Base-by-base conservation (phyloP, 1,140 invertebrate genomes). In the Drosophila neocordata region DNA sequence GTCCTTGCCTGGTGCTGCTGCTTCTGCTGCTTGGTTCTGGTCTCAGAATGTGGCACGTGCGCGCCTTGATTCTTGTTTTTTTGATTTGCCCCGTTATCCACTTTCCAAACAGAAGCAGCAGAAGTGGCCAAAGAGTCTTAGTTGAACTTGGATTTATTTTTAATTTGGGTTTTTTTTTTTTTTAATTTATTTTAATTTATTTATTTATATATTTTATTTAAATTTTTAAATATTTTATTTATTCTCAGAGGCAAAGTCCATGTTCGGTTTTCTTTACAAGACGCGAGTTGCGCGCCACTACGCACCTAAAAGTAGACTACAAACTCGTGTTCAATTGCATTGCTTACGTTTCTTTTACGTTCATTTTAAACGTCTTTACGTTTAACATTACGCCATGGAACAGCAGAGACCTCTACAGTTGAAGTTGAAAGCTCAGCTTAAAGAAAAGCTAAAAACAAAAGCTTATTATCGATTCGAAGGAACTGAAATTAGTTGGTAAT, bases 271-370 rank as follows among this genome's bases (percentile, higher is more conserved):
- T 58, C 24, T 48, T 20, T 48, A 11, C 41, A 60, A 38, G 65
- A 59, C 70, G 79, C 68, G 66, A 80, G 77, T 62, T 85, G 73
- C 81, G 77, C 77, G 82, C 79, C 65, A 84, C 80, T 89, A 89
- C 83, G 88, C 88, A 90, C 88, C 89, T 90, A 89, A 90, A 90
- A 89, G 88, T 90, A 79, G 89, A 90, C 89, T 90, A 88, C 88
- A 70, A 83, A 66, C 73, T 65, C 62, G 77, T 57, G 48, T 73
- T 67, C 68, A 48, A 20, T 48, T 48, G 41, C 41, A n/a, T 20
- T 9, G 15, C 15, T 48, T 48, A 48, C 41, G 41, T 48, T 48
- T 48, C 15, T 13, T 20, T 48, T 48, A 48, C 41, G 41, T 48
- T 2, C 8, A 8, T 9, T 20, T 11, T 20, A 3, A 48, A 1